Percentiles rank a stretch among this genome's conserved stretches.
Conservation (phyloP, 1,140 invertebrate species). For the Brachystomella parvula region DNA sequence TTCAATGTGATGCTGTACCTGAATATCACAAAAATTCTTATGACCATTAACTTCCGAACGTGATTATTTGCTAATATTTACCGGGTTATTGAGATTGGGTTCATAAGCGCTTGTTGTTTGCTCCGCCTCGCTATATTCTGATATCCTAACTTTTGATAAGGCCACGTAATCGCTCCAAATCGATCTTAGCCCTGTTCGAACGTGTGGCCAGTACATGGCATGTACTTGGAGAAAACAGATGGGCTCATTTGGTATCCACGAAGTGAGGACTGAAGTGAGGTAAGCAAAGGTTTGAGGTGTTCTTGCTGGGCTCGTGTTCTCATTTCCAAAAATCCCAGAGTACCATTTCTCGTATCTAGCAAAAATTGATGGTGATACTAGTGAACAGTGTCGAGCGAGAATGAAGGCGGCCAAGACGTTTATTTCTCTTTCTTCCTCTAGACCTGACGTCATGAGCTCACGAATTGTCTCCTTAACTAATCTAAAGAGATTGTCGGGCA, state of each 20-base stretch:
- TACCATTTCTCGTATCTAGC: slow-evolving; percentile 34
- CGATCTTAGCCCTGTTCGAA: slow-evolving; percentile 23
- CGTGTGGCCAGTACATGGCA: slow-evolving; percentile 24
- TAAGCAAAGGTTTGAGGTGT: slow-evolving; percentile 21
- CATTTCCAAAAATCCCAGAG: slow-evolving; percentile 24
- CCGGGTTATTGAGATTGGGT: slow-evolving; percentile 31
- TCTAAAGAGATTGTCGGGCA: slow-evolving; percentile 12
- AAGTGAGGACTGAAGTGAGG: slow-evolving; percentile 20
- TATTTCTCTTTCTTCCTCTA: slow-evolving; percentile 9
- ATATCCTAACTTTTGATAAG: slow-evolving; percentile 26
- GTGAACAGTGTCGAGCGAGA: slow-evolving; percentile 32
- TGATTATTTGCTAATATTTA: slow-evolving; percentile 7
- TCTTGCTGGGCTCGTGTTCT: slow-evolving; percentile 19
- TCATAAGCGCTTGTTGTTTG: slow-evolving; percentile 31
- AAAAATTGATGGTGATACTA: slow-evolving; percentile 28
- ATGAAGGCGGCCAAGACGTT: slow-evolving; percentile 29
- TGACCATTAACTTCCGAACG: neutral
- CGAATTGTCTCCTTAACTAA: slow-evolving; percentile 26
- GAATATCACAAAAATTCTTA: neutral
- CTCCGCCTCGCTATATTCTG: slow-evolving; percentile 32
- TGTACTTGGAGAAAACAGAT: slow-evolving; percentile 33
- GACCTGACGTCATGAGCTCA: slow-evolving; percentile 19
- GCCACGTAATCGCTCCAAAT: slow-evolving; percentile 27
- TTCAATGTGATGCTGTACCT: slow-evolving; percentile 31
- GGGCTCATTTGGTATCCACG: slow-evolving; percentile 32